Percentiles rank a stretch among this genome's conserved stretches.
Evolutionary conservation across 2,113 vertebrate genomes (phyloP).

Genomic region (Petromus typicus): DNA sequence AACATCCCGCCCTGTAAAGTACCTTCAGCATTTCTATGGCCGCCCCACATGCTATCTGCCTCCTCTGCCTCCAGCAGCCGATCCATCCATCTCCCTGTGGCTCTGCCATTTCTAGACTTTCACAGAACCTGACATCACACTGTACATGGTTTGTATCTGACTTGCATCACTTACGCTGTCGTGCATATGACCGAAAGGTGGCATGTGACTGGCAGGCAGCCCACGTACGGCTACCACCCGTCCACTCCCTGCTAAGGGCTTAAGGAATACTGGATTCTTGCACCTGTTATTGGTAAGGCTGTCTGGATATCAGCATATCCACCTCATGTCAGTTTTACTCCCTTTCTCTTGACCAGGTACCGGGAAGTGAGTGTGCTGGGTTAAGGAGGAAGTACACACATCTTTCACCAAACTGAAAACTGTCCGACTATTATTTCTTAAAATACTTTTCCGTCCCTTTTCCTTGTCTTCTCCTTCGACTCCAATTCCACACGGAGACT

Average conservation of each 20-base stretch:
- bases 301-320: background rate
- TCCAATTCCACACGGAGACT: background rate
- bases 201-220: background rate
- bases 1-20: too few species aligned
- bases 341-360: background rate
- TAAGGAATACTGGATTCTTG: background rate
- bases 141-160: too few species aligned
- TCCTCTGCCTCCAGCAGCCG: too few species aligned
- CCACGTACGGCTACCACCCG: rapidly evolving
- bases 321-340: background rate
- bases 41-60: too few species aligned
- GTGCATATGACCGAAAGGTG: background rate
- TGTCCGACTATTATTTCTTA: background rate
- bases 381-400: background rate
- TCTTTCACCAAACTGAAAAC: background rate
- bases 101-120: background rate
- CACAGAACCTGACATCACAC: rapidly evolving
- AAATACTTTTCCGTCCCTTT: background rate
- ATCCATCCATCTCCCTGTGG: background rate
- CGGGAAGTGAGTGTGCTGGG: background rate
- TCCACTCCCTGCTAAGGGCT: background rate
- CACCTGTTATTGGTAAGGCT: background rate
- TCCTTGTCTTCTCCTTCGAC: background rate
- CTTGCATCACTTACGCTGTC: background rate
- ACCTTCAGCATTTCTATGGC: background rate